Conservation (phyloP, 2,113 vertebrate genomes). For the Monarcha castaneiventris region DNA sequence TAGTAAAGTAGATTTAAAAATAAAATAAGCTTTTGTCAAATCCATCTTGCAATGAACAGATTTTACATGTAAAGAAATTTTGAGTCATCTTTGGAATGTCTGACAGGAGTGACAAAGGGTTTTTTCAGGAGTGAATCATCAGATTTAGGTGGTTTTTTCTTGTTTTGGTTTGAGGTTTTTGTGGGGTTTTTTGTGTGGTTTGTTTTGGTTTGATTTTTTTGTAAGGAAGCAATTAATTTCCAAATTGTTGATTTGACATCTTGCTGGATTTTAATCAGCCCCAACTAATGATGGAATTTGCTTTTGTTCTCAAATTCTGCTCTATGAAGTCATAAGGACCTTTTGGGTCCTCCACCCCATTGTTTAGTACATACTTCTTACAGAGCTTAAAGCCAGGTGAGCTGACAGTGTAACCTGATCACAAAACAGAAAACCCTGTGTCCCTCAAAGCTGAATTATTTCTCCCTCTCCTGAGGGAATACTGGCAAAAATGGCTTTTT, state of each 20-base stretch:
- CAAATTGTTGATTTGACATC: not conserved
- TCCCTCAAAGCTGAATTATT: not conserved
- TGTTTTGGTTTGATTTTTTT: not conserved
- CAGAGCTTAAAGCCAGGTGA: not conserved
- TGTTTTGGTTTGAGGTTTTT: not conserved
- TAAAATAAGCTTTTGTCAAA: constrained; percentile 43
- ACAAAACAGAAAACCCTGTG: not conserved
- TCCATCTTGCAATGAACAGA: not conserved
- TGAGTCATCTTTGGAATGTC: not conserved
- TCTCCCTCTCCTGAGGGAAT: constrained; percentile 5
- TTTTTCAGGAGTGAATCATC: not conserved
- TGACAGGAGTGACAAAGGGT: not conserved
- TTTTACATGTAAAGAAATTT: not conserved
- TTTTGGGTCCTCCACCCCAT: not conserved
- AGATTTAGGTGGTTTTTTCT: not conserved
- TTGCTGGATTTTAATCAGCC: not conserved
- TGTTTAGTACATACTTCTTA: not conserved
- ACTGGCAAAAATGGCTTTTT: not conserved
- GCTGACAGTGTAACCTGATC: not conserved
- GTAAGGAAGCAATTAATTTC: not conserved
- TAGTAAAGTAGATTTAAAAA: constrained; percentile 41
- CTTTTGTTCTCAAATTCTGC: not conserved
- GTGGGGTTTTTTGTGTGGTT: too few species aligned
- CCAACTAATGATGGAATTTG: not conserved
- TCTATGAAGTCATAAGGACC: not conserved